Base-by-base conservation (phyloP, 2,888 invertebrate species). In the Eristalis intricaria region DNA sequence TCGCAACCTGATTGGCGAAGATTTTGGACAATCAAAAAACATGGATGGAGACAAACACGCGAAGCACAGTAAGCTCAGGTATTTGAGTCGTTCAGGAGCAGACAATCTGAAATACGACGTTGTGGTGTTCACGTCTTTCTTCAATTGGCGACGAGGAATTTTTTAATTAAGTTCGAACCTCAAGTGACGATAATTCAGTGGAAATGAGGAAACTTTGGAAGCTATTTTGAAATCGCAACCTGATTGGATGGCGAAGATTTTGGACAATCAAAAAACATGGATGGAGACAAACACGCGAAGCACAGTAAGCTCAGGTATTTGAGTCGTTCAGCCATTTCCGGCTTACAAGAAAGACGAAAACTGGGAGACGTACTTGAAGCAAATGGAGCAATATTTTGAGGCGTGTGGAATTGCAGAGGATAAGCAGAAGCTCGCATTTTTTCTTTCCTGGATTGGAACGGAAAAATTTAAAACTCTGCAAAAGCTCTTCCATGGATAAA, bases 371-470 rank as follows among this genome's bases (percentile, higher is more conserved):
- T 73, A 68, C 29, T 22, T 79, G 13, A 79, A 80, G 26, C 68
- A 80, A 35, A 38, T 80, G 61, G 80, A 80, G 43, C 71, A 81
- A 19, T 40, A 82, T 69, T 63, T 69, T 22, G 76, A 70, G 43
- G 58, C 58, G 23, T 65, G 66, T 56, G 66, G 65, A 35, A 56
- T 65, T 56, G 29, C 50, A 50, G 50, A 65, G 7, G 65, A 56
- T 15, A 65, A 23, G 43, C 35, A 29, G 61, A 69, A 70, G 13
- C 61, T 43, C 29, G 32, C 38, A 60, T 70, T 69, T 65, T 71
- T 70, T 38, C 58, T 70, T 4, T 56, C 70, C 26, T 78, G 63
- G 70, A 26, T 69, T 19, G 78, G 78, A 23, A 43, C 50, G 13
- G 69, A 77, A 19, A 63, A 69, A 61, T 77, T 77, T 15, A 63